phyloP scores from a whole-genome alignment of 1,140 invertebrate genomes.

The Pantala flavescens region DNA sequence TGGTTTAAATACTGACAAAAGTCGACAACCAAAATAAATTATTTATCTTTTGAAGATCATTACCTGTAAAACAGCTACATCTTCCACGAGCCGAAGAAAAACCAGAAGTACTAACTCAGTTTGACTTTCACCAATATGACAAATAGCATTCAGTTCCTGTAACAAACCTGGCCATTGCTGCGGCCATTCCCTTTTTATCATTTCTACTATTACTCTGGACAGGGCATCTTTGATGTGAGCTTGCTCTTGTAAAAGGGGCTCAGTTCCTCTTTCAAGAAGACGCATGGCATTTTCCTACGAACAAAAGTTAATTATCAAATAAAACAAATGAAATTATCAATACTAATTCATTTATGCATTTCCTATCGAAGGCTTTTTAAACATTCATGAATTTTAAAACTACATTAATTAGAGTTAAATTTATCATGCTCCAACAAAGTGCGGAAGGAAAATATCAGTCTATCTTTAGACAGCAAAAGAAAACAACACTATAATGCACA shows the following conservation, averaged over 20 bases:
- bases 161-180: constrained; percentile 85
- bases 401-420: too few relatives aligned
- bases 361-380: too few relatives aligned
- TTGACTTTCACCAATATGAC: constrained; percentile 66
- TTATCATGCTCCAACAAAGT: too few relatives aligned
- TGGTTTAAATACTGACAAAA: too few relatives aligned
- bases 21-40: too few relatives aligned
- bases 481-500: background rate
- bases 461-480: too few relatives aligned
- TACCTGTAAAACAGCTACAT: constrained; percentile 73
- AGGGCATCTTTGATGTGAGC: constrained; percentile 75
- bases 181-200: constrained; percentile 91
- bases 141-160: constrained; percentile 63
- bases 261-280: constrained; percentile 53
- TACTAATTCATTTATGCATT: too few relatives aligned
- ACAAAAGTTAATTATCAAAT: background rate
- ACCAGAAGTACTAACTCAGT: constrained; percentile 79
- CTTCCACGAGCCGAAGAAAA: constrained; percentile 77
- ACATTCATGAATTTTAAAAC: too few relatives aligned
- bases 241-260: constrained; percentile 41
- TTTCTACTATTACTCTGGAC: constrained; percentile 81
- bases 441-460: too few relatives aligned
- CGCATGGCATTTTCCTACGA: constrained; percentile 70
- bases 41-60: too few relatives aligned
- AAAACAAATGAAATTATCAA: background rate